Conservation (phyloP, 1,140 invertebrate species). For the Saccostrea glomerata region DNA sequence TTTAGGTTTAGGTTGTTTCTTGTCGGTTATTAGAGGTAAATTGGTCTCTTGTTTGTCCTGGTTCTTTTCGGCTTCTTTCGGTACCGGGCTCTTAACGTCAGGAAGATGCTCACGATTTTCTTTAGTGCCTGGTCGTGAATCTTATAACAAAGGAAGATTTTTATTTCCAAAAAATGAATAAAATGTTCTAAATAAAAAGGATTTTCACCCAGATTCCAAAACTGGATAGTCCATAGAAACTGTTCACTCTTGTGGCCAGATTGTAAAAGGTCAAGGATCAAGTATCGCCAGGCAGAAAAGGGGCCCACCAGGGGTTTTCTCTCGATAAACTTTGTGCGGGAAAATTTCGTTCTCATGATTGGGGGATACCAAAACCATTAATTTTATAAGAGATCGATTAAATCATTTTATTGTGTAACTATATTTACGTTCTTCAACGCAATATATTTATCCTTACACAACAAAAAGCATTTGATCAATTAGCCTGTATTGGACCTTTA, state of each 20-base stretch:
- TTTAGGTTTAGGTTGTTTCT: background rate
- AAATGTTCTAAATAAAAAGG: background rate
- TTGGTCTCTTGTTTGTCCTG: background rate
- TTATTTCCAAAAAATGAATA: background rate
- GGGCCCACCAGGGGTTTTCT: background rate
- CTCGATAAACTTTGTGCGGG: background rate
- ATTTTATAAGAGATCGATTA: background rate
- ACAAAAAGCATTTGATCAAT: background rate
- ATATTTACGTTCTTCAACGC: background rate
- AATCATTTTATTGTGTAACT: background rate
- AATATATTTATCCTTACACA: background rate
- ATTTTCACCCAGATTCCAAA: background rate
- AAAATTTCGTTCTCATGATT: background rate
- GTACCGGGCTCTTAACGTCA: background rate
- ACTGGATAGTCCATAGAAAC: constrained; percentile 15
- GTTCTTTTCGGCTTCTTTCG: background rate
- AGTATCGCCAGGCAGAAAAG: constrained; percentile 15
- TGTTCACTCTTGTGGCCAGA: background rate
- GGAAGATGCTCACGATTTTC: background rate
- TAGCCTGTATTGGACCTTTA: background rate
- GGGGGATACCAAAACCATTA: background rate
- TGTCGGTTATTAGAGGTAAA: background rate
- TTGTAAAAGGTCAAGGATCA: background rate
- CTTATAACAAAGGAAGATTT: background rate
- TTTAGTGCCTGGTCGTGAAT: background rate